Percentiles rank a stretch among this genome's conserved stretches.
These are phyloP conservation scores for Torymus texanus DNA, from an alignment of 2,888 invertebrate species.

Conservation along the genomic window DNA sequence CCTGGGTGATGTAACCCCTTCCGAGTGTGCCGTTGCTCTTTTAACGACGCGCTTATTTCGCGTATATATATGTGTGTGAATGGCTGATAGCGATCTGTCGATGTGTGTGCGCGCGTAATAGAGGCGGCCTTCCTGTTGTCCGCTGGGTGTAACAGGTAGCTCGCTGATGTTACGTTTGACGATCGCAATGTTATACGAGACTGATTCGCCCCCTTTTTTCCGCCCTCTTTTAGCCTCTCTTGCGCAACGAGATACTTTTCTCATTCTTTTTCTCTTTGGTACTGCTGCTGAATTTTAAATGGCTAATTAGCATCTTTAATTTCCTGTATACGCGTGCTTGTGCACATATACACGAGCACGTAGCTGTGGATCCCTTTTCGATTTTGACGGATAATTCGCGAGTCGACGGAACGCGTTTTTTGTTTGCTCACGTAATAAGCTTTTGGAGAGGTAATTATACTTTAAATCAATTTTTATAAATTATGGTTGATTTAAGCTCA, in stretches of 20 bases:
- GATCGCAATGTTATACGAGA: slow-evolving; percentile 24
- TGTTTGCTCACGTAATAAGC: background rate
- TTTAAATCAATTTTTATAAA: slow-evolving; percentile 10
- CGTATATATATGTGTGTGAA: background rate
- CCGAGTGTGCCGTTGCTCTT: background rate
- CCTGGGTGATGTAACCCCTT: slow-evolving; percentile 17
- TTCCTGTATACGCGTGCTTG: background rate
- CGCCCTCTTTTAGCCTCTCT: slow-evolving; percentile 41
- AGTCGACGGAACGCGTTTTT: background rate
- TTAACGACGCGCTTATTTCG: slow-evolving; percentile 27
- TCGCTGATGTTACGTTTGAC: slow-evolving; percentile 1
- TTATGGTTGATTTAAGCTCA: too few species aligned
- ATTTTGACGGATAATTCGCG: slow-evolving; percentile 26
- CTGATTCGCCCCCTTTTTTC: slow-evolving; percentile 37
- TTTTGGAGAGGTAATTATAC: slow-evolving; percentile 2
- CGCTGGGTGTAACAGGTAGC: slow-evolving; percentile 9
- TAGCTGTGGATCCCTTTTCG: slow-evolving; percentile 5
- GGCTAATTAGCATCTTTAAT: slow-evolving; percentile 52
- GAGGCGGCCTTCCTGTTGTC: background rate
- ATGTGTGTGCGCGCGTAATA: background rate
- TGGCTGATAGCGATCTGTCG: slow-evolving; percentile 31
- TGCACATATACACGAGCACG: background rate
- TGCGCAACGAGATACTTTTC: slow-evolving; percentile 36
- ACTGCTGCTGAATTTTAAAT: slow-evolving; percentile 39
- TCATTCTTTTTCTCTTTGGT: background rate